Conservation (phyloP, 1,140 invertebrate genomes). For the Drosophila jambulina region DNA sequence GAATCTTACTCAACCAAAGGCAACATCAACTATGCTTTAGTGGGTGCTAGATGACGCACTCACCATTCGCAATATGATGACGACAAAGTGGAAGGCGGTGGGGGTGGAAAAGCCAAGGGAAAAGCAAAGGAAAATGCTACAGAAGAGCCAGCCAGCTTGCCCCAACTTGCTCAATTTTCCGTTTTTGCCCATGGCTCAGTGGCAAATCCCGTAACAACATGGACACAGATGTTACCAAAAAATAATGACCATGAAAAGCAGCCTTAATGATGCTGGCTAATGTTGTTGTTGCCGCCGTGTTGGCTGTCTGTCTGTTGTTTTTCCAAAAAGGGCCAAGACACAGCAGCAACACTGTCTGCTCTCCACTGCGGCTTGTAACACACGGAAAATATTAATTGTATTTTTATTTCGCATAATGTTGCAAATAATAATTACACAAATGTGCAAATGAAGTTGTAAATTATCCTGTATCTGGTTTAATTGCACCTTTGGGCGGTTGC, state of each 20-base stretch:
- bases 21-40: constrained; percentile 70
- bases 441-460: constrained; percentile 85
- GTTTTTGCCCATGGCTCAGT: constrained; percentile 50
- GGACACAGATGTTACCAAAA: constrained; percentile 84
- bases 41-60: constrained; percentile 79
- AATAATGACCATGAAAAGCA: constrained; percentile 85
- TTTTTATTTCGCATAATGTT: constrained; percentile 84
- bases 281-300: constrained; percentile 61
- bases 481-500: constrained; percentile 64
- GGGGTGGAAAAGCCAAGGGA: constrained; percentile 1
- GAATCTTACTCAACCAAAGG: constrained; percentile 37
- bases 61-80: constrained; percentile 72
- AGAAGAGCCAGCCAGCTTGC: constrained; percentile 17
- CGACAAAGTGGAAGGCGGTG: constrained; percentile 33
- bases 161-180: constrained; percentile 25
- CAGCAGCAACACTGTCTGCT: constrained; percentile 1
- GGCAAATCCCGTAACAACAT: constrained; percentile 76
- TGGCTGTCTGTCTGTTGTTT: constrained; percentile 55
- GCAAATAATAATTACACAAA: constrained; percentile 85
- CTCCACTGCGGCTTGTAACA: constrained; percentile 61
- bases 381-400: constrained; percentile 80
- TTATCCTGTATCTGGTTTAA: constrained; percentile 82
- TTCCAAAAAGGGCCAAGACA: constrained; percentile 27
- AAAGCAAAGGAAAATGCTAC: constrained; percentile 22
- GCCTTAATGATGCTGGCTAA: constrained; percentile 85